phyloP scores from a whole-genome alignment of 2,888 invertebrate genomes.

The Alsophila aescularia region DNA sequence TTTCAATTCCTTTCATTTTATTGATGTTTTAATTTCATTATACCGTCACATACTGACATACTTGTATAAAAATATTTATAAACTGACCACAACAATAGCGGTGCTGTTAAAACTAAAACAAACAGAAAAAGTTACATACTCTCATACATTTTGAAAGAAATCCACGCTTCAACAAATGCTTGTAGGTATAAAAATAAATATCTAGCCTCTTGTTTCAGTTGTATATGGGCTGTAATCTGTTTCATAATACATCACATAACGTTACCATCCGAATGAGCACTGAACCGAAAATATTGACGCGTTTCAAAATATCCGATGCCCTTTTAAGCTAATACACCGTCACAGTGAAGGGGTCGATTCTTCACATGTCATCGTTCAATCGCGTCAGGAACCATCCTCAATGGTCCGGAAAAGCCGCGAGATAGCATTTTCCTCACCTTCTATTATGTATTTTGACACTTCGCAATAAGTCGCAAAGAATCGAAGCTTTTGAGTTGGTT shows the following conservation, averaged over 20 bases:
- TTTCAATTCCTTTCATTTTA: no score
- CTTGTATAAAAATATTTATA: no score
- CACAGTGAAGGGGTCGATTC: conserved; percentile 45
- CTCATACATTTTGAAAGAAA: no score
- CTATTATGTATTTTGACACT: conserved; percentile 46
- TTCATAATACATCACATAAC: no score
- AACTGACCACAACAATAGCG: no score
- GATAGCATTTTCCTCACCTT: conserved; percentile 46
- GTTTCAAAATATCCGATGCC: conserved; percentile 31
- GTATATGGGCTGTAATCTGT: no score
- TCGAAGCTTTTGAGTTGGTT: conserved; percentile 18
- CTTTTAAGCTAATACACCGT: conserved; percentile 40
- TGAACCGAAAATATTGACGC: conserved; percentile 27
- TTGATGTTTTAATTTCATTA: no score
- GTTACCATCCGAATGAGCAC: conserved; percentile 8
- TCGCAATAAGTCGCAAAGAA: conserved; percentile 32
- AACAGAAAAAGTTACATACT: not conserved
- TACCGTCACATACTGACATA: no score
- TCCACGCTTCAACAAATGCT: not conserved
- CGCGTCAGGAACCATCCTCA: conserved; percentile 42
- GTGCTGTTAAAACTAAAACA: not conserved
- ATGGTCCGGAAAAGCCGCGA: conserved; percentile 52
- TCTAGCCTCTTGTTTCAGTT: no score
- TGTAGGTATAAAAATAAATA: no score
- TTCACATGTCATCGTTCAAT: conserved; percentile 51